Percentiles rank a stretch among this genome's conserved stretches.
phyloP scores from a whole-genome alignment of 2,797 vertebrate genomes.

The Hemibagrus guttatus region DNA sequence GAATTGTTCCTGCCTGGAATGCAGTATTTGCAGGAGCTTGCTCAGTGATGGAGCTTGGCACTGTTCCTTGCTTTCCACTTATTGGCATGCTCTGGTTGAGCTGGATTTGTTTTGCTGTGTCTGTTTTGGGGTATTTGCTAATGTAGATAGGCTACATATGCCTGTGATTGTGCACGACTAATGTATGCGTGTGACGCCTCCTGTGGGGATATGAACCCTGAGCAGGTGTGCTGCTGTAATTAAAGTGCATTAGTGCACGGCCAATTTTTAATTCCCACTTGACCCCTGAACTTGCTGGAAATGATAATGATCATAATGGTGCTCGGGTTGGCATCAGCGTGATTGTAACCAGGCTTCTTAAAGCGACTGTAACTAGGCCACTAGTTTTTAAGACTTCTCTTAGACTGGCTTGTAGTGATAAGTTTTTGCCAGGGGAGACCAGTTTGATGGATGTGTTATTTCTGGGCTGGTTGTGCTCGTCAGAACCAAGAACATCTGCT shows the following conservation, averaged over 20 bases:
- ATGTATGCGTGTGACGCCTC: constrained; percentile 47
- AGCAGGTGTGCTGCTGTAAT: constrained; percentile 83
- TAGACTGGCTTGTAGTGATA: background rate
- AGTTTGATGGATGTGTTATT: constrained; percentile 2
- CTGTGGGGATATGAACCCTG: constrained; percentile 66
- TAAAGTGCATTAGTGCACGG: constrained; percentile 81
- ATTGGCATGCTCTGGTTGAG: background rate
- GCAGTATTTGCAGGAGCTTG: background rate
- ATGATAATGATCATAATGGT: constrained; percentile 86
- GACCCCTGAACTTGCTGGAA: constrained; percentile 81
- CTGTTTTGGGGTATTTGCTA: constrained; percentile 30
- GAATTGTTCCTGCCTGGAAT: background rate
- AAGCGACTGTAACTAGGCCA: constrained; percentile 40
- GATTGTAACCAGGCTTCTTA: constrained; percentile 36
- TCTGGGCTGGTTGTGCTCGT: constrained; percentile 1
- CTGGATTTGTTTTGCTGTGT: constrained; percentile 39
- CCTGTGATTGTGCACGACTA: constrained; percentile 39
- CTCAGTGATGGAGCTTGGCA: background rate
- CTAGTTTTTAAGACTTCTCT: background rate
- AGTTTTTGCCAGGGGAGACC: background rate
- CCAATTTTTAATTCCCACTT: constrained; percentile 83
- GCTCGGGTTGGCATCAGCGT: constrained; percentile 61
- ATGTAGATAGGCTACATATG: background rate
- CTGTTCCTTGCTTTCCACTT: constrained; percentile 10
- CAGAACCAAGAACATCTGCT: background rate